Percentiles rank a stretch among this genome's conserved stretches.
Conservation (phyloP, 2,113 vertebrate genomes). For the Cepphus grylle region DNA sequence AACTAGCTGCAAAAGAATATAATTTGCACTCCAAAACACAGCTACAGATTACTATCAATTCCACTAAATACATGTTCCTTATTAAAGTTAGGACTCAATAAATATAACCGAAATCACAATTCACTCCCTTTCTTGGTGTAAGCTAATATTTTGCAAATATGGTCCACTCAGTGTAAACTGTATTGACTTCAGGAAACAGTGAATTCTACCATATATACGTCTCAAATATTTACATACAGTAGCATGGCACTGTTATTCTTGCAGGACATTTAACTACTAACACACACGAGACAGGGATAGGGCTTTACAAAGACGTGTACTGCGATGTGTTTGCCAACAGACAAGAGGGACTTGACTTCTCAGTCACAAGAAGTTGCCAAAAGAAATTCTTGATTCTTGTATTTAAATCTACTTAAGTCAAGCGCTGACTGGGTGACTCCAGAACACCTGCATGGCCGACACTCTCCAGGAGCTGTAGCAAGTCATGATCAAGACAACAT, state of each 20-base stretch:
- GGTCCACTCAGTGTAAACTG: slow-evolving; percentile 57
- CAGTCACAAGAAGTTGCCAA: not conserved
- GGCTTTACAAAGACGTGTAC: not conserved
- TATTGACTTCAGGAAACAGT: slow-evolving; percentile 51
- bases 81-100: slow-evolving; percentile 2
- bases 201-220: not conserved
- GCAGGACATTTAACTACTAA: not conserved
- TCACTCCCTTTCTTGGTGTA: not conserved
- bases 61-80: not conserved
- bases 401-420: not conserved
- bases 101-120: not conserved
- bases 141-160: slow-evolving; percentile 55
- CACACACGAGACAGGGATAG: not conserved
- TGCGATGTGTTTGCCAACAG: not conserved
- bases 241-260: slow-evolving; percentile 34
- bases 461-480: not conserved
- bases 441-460: not conserved
- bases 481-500: not conserved
- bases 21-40: not conserved
- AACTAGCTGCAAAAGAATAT: slow-evolving; percentile 22
- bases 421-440: not conserved
- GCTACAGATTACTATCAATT: not conserved
- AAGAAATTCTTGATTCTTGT: not conserved
- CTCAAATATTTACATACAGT: slow-evolving; percentile 35
- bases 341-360: not conserved